phyloP scores from a whole-genome alignment of 2,888 invertebrate species.

The Agrotis segetum region DNA sequence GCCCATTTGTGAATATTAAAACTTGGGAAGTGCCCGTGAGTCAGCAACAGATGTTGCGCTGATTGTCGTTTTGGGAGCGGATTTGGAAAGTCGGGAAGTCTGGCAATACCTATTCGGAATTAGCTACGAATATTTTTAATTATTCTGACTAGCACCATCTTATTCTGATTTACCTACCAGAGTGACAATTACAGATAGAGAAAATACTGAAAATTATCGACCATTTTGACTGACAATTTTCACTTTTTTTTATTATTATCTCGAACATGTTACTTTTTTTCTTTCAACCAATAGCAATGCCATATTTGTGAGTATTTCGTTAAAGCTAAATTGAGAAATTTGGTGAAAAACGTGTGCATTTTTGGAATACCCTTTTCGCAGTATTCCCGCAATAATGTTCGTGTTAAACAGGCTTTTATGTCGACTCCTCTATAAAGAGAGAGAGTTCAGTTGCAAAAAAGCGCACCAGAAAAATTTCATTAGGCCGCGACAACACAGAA shows the following conservation, averaged over 20 bases:
- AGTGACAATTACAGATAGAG: no score
- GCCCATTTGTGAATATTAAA: constrained; percentile 60
- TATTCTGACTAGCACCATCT: no score
- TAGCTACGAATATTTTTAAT: no score
- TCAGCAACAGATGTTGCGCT: constrained; percentile 45
- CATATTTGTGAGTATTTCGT: background rate
- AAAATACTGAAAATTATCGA: background rate
- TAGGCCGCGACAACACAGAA: constrained; percentile 81
- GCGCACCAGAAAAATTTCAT: constrained; percentile 82
- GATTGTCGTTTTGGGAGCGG: constrained; percentile 28
- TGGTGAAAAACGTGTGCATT: constrained; percentile 9
- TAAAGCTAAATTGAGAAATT: constrained; percentile 10
- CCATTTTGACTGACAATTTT: background rate
- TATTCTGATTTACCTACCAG: no score
- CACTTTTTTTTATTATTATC: background rate
- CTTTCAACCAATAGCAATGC: background rate
- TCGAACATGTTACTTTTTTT: constrained; percentile 8
- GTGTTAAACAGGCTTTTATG: constrained; percentile 43
- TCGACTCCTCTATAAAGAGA: constrained; percentile 35
- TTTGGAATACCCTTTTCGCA: constrained; percentile 25
- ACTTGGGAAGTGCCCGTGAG: constrained; percentile 46
- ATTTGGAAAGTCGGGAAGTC: constrained; percentile 23
- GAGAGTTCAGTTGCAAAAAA: constrained; percentile 66
- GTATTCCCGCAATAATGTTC: constrained; percentile 35
- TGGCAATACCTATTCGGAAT: background rate